Conservation (phyloP, 2,888 invertebrate genomes). For the Cantharis rufa region DNA sequence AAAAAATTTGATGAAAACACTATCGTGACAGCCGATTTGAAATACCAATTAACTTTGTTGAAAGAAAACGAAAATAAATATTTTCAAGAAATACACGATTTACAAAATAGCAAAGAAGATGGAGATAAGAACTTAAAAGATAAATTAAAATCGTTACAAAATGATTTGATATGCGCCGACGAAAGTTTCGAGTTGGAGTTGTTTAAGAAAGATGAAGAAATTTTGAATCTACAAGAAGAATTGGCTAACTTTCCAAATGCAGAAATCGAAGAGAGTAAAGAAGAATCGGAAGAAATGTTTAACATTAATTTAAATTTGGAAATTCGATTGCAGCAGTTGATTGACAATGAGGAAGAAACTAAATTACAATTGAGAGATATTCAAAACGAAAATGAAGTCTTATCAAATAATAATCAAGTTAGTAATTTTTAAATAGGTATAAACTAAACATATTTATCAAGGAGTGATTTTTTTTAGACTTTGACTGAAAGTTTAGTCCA, state of each 20-base stretch:
- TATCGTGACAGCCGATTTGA: constrained; percentile 40
- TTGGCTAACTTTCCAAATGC: neutral
- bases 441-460: neutral
- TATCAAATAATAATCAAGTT: neutral
- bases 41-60: constrained; percentile 36
- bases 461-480: constrained; percentile 17
- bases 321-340: neutral
- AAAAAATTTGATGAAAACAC: constrained; percentile 38
- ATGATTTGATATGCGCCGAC: neutral
- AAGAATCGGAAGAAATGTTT: neutral
- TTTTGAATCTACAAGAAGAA: neutral
- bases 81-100: constrained; percentile 29
- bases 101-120: constrained; percentile 19
- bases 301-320: neutral
- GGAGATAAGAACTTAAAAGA: constrained; percentile 24
- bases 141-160: constrained; percentile 14
- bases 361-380: neutral
- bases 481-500: constrained; percentile 33
- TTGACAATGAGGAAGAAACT: neutral
- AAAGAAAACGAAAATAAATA: constrained; percentile 39
- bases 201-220: neutral
- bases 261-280: neutral
- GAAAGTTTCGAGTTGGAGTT: neutral
- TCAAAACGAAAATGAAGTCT: neutral
- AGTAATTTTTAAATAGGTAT: neutral